Base-by-base conservation (phyloP, 2,797 vertebrate species). In the Neosilurus mollespiculum region DNA sequence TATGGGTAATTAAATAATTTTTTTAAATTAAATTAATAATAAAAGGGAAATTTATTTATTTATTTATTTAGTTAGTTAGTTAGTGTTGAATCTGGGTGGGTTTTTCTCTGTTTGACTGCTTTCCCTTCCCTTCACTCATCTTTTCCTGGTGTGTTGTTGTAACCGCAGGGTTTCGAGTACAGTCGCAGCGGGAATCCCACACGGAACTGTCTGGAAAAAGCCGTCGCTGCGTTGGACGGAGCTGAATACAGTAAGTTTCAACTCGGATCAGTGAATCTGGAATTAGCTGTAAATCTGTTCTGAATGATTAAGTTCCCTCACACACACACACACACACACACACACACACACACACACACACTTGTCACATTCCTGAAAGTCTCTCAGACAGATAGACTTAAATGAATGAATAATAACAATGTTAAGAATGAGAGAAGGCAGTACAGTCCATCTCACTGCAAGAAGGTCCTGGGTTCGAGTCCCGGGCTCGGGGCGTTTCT, bases 121-220 rank as follows among this genome's bases (percentile, higher is more conserved):
- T 6, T 24, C 0, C 12, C 14, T 51, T 34, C 7, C 6, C n/a
- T 59, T 64, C 2, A 76, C 53, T 34, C 26, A 8, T 0, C 71
- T 9, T 20, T n/a, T 24, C 49, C n/a, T 22, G 34, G 11, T 78
- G 11, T 80, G 10, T 9, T 80, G 3, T 87, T 34, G 82, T 86
- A 6, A 86, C 59, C 10, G 11, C 62, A 99, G 98, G 96, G 95
- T 0, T 99, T 94, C 89, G 96, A 96, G 0, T 99, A 99, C 86
- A 96, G 95, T 84, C 94, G 98, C 11, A 96, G 96, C 91, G 98
- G 98, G 90, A 99, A 99, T 89, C 98, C 98, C 0, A 98, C 95
- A 8, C 94, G 98, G 80, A 94, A 96, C 24, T 96, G 95, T 83
- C 93, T 99, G 80, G 97, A 99, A 88, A 97, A 93, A 87, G 96